Evolutionary conservation across 2,888 invertebrate genomes (phyloP), one percentile per base, ranked within the genome.

Genomic region (Thymelicus acteon): DNA sequence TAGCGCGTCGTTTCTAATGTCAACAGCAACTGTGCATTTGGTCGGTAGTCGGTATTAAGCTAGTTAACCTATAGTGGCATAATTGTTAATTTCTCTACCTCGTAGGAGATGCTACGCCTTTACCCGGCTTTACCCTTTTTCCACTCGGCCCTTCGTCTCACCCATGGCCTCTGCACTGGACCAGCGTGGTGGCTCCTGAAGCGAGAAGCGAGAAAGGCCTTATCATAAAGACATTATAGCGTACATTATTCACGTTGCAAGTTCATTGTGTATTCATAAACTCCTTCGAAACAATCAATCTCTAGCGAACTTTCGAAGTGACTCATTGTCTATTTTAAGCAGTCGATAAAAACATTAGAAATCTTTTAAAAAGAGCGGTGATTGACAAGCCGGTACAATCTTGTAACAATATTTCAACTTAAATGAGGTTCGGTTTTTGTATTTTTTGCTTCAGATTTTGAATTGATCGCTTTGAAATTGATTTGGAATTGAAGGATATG

Each of bases 321-420:
- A 78, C 71, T 77, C 78, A 75, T 78, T 75, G 64, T 74, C 75
- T 78, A 79, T 79, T 73, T 77, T 73, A 71, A 72, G 76, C 73
- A 74, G 73, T 76, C 74, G 75, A 75, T 75, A 74, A 75, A 75
- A 77, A 75, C 57, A 31, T 13, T 57, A 7, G 31, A 57, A 57
- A 57, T 31, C 31, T 57, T 31, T 57, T 31, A 57, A 57, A 57
- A 57, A 7, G n/a, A 31, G 19, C 31, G 13, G 24, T 31, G 57
- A 57, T 57, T 57, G 57, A 57, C 57, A 57, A 31, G 12, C 57
- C 13, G 24, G 31, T 31, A 10, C 31, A 57, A 31, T 57, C 31
- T 57, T 57, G 57, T 57, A 57, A 57, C 31, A 57, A 12, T 15
- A 49, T 2, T 15, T 54, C n/a, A 6, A 57, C 31, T 57, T 57